A percentile compares a stretch with the other conserved stretches of the same genome.
These are phyloP conservation scores for Drosophila baimaii DNA, from an alignment of 1,140 invertebrate genomes.

Conservation along the genomic window DNA sequence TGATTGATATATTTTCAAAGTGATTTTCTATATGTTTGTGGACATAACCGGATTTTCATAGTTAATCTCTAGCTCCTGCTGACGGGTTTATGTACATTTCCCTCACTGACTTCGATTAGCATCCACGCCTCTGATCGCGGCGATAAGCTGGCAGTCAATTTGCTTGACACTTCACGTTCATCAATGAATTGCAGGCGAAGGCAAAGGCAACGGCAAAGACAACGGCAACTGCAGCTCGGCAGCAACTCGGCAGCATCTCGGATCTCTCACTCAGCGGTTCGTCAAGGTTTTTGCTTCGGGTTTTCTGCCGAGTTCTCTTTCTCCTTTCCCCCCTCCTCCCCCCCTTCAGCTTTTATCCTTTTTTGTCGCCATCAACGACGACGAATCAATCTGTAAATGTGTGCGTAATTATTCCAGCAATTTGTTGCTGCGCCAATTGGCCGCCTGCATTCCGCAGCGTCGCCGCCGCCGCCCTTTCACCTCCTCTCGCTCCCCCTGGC, in stretches of 20 bases:
- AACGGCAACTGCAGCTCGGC: conserved; percentile 22
- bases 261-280: conserved; percentile 56
- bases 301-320: neutral
- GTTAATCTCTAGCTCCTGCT: neutral
- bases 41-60: neutral
- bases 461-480: neutral
- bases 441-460: conserved; percentile 65
- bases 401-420: conserved; percentile 84
- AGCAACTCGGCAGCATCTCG: conserved; percentile 13
- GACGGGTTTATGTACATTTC: neutral
- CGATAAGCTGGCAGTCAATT: conserved; percentile 66
- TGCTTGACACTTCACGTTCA: conserved; percentile 81
- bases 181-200: conserved; percentile 62
- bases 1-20: neutral
- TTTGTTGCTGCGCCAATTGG: conserved; percentile 83
- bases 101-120: neutral
- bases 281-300: conserved; percentile 12
- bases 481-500: neutral
- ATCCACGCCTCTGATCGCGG: conserved; percentile 42
- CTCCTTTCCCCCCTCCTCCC: too few species aligned
- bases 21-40: neutral
- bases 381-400: conserved; percentile 80
- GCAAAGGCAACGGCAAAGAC: conserved; percentile 27
- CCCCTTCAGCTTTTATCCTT: conserved; percentile 2
- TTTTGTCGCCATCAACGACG: conserved; percentile 46